Evolutionary conservation across 1,140 invertebrate species (phyloP), one percentile per base, ranked within the genome.

Genomic region (Antheraea pernyi): DNA sequence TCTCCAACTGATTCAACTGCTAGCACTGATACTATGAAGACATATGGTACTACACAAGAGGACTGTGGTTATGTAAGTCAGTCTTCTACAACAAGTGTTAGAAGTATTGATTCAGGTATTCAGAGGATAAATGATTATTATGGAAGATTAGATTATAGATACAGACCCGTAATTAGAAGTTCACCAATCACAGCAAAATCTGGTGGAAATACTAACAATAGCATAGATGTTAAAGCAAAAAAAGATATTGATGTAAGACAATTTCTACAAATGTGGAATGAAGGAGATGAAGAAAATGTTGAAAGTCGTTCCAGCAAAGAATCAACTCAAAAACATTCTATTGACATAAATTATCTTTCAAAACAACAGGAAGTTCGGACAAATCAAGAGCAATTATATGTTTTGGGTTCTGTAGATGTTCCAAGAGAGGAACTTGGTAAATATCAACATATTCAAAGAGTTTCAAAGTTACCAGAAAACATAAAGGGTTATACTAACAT

Each of bases 221-320:
- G 74, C 72, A 69, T 42, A 69, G 78, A 39, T 67, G 71, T 76
- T 60, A 85, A 83, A 76, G 80, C 83, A 42, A 91, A 89, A 78
- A 91, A 91, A 74, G 71, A 76, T 72, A 81, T 92, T 73, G 75
- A 92, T 88, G 82, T 93, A 0, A 87, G 91, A 73, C 89, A 92
- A 73, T 93, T 89, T 83, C 78, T 93, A 46, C 84, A 91, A 92
- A 92, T 88, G 85, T 93, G 91, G 92, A 91, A 92, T 87, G 92
- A 93, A 83, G 91, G 90, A 19, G 91, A 91, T 79, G 91, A 92
- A 70, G 91, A 93, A 78, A 75, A 76, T 46, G 68, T 60, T 74
- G 86, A 87, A 65, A 77, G 78, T 63, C 72, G 48, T 65, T 81
- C 67, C 8, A 67, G n/a, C 74, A 87, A 85, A 79, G 78, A 86